Conservation (phyloP, 2,888 invertebrate genomes). For the Anoplius nigerrimus region DNA sequence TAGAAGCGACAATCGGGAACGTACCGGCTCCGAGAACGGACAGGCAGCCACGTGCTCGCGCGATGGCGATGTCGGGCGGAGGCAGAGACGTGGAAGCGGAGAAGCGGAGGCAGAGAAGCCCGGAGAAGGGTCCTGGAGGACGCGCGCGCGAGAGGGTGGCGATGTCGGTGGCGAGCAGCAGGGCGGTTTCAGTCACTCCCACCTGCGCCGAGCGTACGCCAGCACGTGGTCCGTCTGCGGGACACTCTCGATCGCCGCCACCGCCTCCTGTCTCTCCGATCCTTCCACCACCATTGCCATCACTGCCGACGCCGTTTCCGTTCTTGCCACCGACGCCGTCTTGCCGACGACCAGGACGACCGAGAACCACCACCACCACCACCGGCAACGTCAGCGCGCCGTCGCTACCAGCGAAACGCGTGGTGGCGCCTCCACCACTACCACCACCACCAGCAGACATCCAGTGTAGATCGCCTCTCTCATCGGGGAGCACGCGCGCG, state of each 20-base stretch:
- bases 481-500: not conserved
- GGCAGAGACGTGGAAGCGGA: too few relatives aligned
- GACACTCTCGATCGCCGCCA: constrained; percentile 19
- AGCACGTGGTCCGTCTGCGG: constrained; percentile 46
- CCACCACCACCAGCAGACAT: not conserved
- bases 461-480: constrained; percentile 6
- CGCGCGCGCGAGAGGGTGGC: constrained; percentile 3
- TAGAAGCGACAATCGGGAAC: too few relatives aligned
- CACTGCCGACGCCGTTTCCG: not conserved
- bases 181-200: constrained; percentile 61
- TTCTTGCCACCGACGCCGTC: too few relatives aligned
- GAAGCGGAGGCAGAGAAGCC: too few relatives aligned
- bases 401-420: constrained; percentile 36
- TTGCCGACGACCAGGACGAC: too few relatives aligned
- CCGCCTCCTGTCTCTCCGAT: constrained; percentile 29
- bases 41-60: too few relatives aligned
- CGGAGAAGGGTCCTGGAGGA: too few relatives aligned
- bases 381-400: constrained; percentile 34
- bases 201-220: constrained; percentile 60
- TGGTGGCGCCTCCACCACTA: constrained; percentile 22
- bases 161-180: not conserved
- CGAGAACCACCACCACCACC: constrained; percentile 22
- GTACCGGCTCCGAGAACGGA: too few relatives aligned
- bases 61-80: too few relatives aligned
- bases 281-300: constrained; percentile 36